Percentiles rank a stretch among this genome's conserved stretches.
Conservation (phyloP, 2,888 invertebrate species). For the Dioctria rufipes region DNA sequence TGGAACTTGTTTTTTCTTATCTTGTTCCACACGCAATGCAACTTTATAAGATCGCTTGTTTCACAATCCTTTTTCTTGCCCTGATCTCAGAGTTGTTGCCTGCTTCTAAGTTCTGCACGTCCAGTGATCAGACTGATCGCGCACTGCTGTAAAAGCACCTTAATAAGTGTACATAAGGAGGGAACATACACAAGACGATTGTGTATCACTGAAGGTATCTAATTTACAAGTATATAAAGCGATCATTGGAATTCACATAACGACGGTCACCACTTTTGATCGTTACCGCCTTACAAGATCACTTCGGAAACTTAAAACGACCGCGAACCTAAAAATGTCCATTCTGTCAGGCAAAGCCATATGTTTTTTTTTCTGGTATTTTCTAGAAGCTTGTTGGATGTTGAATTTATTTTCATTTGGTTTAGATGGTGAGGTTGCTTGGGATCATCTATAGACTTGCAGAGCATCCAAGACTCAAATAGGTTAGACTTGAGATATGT, state of each 20-base stretch:
- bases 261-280: slow-evolving; percentile 28
- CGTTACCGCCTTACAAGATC: slow-evolving; percentile 43
- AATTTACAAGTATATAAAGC: slow-evolving; percentile 51
- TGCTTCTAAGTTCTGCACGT: not conserved
- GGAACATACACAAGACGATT: slow-evolving; percentile 11
- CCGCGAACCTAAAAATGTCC: slow-evolving; percentile 35
- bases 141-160: slow-evolving; percentile 15
- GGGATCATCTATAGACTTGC: not conserved
- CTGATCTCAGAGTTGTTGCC: not conserved
- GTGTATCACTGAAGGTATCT: slow-evolving; percentile 33
- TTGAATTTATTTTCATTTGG: slow-evolving; percentile 43
- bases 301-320: slow-evolving; percentile 20
- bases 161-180: slow-evolving; percentile 28
- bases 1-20: slow-evolving; percentile 36
- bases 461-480: not conserved
- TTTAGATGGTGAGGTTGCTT: no score
- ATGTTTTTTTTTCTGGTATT: slow-evolving; percentile 30
- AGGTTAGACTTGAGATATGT: not conserved
- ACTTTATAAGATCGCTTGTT: not conserved
- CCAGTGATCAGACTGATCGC: slow-evolving; percentile 1
- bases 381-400: slow-evolving; percentile 33
- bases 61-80: not conserved
- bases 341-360: slow-evolving; percentile 11
- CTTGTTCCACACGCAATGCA: slow-evolving; percentile 33
- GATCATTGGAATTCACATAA: slow-evolving; percentile 43